Percentiles rank a stretch among this genome's conserved stretches.
Conservation (phyloP, 2,113 vertebrate species). For the Capreolus pygargus region DNA sequence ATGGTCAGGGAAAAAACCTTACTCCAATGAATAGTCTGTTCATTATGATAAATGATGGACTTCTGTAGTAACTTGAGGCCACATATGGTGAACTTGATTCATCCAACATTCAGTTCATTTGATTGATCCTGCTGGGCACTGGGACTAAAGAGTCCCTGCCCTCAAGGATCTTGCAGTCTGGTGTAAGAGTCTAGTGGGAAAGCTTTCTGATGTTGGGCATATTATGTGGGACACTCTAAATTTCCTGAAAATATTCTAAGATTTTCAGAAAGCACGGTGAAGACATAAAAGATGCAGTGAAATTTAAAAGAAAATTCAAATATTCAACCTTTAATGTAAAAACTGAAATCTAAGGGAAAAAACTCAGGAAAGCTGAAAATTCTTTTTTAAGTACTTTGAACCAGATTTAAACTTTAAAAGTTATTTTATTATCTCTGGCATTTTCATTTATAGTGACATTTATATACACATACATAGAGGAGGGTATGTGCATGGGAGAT, state of each 20-base stretch:
- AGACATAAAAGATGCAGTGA: conserved; percentile 44
- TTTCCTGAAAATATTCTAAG: conserved; percentile 52
- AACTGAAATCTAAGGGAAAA: neutral
- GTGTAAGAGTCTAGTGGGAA: neutral
- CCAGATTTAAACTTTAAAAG: conserved; percentile 51
- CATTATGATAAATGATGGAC: neutral
- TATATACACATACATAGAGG: conserved; percentile 24
- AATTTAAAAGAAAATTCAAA: conserved; percentile 35
- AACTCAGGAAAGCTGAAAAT: conserved; percentile 29
- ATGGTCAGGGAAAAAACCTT: neutral
- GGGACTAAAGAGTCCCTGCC: conserved; percentile 25
- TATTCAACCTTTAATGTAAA: conserved; percentile 8
- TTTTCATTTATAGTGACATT: conserved; percentile 44
- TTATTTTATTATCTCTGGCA: conserved; percentile 57
- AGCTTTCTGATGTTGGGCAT: neutral
- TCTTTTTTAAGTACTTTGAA: conserved; percentile 50
- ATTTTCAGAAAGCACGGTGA: conserved; percentile 29
- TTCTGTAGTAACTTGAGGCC: neutral
- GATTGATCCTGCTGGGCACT: conserved; percentile 9
- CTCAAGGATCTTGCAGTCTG: conserved; percentile 57
- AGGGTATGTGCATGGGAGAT: neutral
- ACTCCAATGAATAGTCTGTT: neutral
- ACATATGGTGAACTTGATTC: neutral
- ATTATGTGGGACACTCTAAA: neutral
- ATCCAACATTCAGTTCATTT: conserved; percentile 27